These are phyloP conservation scores for Rhinichthys osculus DNA, from an alignment of 2,797 vertebrate species.

Conservation along the genomic window DNA sequence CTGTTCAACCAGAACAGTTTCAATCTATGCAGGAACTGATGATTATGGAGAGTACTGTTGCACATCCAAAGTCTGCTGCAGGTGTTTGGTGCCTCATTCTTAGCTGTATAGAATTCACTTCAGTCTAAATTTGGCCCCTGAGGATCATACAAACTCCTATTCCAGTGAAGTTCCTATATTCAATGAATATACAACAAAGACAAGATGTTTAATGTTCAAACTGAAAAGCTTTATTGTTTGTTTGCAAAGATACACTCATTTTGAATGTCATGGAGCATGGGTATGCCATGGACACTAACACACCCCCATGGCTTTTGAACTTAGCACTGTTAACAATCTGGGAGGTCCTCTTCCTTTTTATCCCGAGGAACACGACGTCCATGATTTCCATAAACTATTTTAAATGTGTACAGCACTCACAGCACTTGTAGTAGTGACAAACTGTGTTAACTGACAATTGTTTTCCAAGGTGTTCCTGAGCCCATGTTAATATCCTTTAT, in stretches of 20 bases:
- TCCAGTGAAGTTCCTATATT: slow-evolving; percentile 5
- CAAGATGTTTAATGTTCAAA: slow-evolving; percentile 15
- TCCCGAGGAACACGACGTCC: background rate
- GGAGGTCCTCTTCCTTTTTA: background rate
- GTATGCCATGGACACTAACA: slow-evolving; percentile 3
- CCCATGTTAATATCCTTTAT: background rate
- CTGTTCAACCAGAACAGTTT: background rate
- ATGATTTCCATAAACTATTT: background rate
- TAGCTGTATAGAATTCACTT: too few species aligned
- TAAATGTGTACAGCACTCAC: too few species aligned
- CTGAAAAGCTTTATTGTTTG: slow-evolving; percentile 10
- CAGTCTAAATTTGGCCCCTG: too few species aligned
- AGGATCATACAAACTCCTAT: background rate
- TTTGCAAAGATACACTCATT: slow-evolving; percentile 15
- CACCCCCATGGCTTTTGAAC: background rate
- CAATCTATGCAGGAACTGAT: too few species aligned
- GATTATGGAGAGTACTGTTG: too few species aligned
- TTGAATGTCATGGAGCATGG: slow-evolving; percentile 8
- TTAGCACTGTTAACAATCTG: background rate
- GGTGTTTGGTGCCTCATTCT: too few species aligned
- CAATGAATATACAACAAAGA: slow-evolving; percentile 1
- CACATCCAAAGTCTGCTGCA: too few species aligned
- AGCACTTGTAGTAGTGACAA: too few species aligned
- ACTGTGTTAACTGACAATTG: background rate
- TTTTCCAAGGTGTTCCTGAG: slow-evolving; percentile 5